phyloP scores from a whole-genome alignment of 2,113 vertebrate genomes.

The Caretta caretta region DNA sequence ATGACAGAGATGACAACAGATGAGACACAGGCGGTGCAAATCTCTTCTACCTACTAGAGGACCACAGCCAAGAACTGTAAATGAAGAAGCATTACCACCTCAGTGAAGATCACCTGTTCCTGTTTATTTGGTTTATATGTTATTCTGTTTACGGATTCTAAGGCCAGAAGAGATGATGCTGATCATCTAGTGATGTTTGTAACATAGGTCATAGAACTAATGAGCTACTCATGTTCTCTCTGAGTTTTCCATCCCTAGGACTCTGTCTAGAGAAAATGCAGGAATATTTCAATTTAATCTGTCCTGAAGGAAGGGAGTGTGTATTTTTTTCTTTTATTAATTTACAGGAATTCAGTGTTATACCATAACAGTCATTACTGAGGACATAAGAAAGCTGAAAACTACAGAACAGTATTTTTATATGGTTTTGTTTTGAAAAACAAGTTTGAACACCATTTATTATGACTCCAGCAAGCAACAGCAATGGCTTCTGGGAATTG shows the following conservation, averaged over 20 bases:
- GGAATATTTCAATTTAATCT: background rate
- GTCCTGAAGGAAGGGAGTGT: background rate
- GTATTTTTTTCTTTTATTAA: background rate
- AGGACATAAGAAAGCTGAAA: background rate
- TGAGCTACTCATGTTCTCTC: background rate
- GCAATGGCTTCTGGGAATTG: fast-evolving
- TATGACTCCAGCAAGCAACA: background rate
- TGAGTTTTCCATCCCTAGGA: background rate
- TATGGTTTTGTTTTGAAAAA: background rate
- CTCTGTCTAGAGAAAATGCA: background rate
- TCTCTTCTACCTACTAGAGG: background rate
- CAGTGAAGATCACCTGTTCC: background rate
- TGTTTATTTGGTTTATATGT: background rate
- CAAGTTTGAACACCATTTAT: background rate
- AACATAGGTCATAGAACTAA: background rate
- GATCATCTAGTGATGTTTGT: background rate
- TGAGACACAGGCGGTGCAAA: fast-evolving
- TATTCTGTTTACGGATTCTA: background rate
- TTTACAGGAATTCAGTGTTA: background rate
- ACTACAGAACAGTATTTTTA: background rate
- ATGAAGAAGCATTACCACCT: background rate
- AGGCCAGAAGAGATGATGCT: background rate
- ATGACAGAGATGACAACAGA: background rate
- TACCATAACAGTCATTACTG: fast-evolving
- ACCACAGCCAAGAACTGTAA: background rate